Base-by-base conservation (phyloP, 2,113 vertebrate genomes). In the Microtus pennsylvanicus region DNA sequence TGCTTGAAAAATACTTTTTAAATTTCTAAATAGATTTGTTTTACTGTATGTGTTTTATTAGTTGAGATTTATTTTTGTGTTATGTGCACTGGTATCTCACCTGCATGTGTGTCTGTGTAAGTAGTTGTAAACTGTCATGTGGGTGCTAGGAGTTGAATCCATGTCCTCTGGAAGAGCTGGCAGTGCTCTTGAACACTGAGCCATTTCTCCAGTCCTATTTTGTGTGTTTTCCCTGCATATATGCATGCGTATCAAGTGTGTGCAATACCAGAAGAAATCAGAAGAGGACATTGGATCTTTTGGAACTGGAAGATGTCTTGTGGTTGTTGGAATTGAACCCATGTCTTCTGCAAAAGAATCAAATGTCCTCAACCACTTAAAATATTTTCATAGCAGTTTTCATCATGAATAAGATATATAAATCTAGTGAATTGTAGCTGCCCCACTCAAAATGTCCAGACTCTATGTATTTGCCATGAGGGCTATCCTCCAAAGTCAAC, bases 361-460 rank as follows among this genome's bases (percentile, higher is more conserved):
- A 58, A 38, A 55, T 21, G 9, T 58, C 77, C 50, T 81, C 58
- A 82, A 82, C 21, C 35, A 26, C 22, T 95, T 89, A 35, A 69
- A 75, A 93, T 89, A 69, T 89, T 94, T 96, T 93, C 45, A 16
- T 82, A 52, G 76, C 4, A 75, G 52, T 80, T 95, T 93, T 93
- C 26, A 92, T 70, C 16, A 19, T 61, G 6, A 87, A 14, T 89
- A 78, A 93, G 50, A 38, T 80, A 55, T 76, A 42, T 92, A 89
- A 95, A 28, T 1, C 38, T 77, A 77, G 58, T 33, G 5, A 95
- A 90, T 90, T 92, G 86, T 24, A 89, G 63, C 50, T 83, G 17
- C 6, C 21, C 28, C 42, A 85, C 14, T 95, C 50, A 85, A 86
- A 92, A 89, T 61, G 14, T 88, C 38, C n/a, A 94, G 28, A 50